Conservation (phyloP, 2,113 vertebrate genomes). For the Pseudonaja textilis region DNA sequence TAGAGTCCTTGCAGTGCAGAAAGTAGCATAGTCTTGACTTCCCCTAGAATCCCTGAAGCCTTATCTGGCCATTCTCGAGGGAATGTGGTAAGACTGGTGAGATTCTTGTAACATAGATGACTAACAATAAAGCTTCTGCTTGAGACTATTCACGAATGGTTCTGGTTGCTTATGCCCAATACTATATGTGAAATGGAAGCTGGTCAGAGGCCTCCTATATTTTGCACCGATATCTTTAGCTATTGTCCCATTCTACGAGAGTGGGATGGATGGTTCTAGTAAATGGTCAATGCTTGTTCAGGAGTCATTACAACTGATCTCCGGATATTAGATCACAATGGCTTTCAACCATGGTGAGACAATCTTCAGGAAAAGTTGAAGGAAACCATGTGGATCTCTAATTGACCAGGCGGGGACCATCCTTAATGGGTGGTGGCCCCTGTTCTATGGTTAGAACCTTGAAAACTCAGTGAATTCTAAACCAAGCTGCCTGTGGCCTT, state of each 20-base stretch:
- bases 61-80: no score
- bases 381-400: background rate
- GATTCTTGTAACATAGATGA: no score
- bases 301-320: background rate
- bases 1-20: no score
- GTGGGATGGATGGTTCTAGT: background rate
- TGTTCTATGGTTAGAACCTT: background rate
- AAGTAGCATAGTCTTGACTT: no score
- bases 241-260: background rate
- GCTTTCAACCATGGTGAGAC: background rate
- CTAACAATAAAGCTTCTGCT: no score
- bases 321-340: background rate
- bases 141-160: no score
- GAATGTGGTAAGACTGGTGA: no score
- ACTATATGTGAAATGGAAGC: background rate
- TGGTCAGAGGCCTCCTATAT: no score
- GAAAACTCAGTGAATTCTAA: background rate
- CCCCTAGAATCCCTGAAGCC: no score
- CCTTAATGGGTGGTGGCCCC: background rate
- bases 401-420: background rate
- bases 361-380: background rate
- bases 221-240: no score
- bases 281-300: background rate
- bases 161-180: no score
- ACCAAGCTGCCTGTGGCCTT: no score